Percentiles rank a stretch among this genome's conserved stretches.
These are phyloP conservation scores for Epinephelus malabaricus DNA, from an alignment of 2,797 vertebrate species.

Conservation along the genomic window DNA sequence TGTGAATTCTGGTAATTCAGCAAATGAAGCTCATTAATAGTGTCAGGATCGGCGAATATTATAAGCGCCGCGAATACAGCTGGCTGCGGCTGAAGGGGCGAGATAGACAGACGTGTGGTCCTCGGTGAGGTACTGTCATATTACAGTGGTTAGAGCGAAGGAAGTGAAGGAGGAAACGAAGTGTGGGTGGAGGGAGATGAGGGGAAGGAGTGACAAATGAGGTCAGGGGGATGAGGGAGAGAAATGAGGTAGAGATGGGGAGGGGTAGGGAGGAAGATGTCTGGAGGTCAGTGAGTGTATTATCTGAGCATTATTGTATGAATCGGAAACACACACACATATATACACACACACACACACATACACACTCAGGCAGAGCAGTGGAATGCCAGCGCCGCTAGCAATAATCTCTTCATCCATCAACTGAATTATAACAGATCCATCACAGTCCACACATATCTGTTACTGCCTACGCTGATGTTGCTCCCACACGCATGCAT, in stretches of 20 bases:
- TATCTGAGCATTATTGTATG: slow-evolving; percentile 47
- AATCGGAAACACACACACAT: slow-evolving; percentile 38
- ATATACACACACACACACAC: slow-evolving; percentile 1
- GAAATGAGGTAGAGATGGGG: slow-evolving; percentile 21
- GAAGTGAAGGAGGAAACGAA: slow-evolving; percentile 17
- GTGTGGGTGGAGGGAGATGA: slow-evolving; percentile 4
- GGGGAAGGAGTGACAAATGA: slow-evolving; percentile 33
- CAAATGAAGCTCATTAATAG: slow-evolving; percentile 42
- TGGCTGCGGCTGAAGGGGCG: background rate
- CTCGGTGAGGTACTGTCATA: slow-evolving; percentile 5
- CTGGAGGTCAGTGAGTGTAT: slow-evolving; percentile 58
- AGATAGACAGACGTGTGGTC: slow-evolving; percentile 6
- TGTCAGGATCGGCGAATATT: background rate
- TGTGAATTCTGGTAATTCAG: slow-evolving; percentile 26
- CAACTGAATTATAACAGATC: slow-evolving; percentile 68
- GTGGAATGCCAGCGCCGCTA: slow-evolving; percentile 45
- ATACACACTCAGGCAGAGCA: slow-evolving; percentile 22
- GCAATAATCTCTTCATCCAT: slow-evolving; percentile 77
- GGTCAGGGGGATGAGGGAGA: slow-evolving; percentile 33
- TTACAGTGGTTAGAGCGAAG: slow-evolving; percentile 12
- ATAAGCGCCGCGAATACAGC: background rate
- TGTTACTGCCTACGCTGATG: slow-evolving; percentile 46
- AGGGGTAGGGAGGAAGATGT: slow-evolving; percentile 18
- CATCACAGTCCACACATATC: slow-evolving; percentile 49
- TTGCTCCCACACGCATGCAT: slow-evolving; percentile 41